Evolutionary conservation across 2,113 vertebrate species (phyloP).

Genomic region (Seriola dumerili): DNA sequence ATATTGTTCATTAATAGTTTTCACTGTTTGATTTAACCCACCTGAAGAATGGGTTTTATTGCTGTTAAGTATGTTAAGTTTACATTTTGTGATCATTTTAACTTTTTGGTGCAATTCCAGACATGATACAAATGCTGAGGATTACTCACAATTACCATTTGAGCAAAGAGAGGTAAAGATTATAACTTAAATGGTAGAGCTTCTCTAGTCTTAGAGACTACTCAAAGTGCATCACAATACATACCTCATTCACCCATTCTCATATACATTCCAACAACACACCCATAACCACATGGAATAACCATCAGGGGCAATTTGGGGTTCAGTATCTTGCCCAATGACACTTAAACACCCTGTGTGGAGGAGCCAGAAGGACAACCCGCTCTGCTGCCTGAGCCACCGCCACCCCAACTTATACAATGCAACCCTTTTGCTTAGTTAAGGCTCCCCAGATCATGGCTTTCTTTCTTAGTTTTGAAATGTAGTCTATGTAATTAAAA

Average conservation of each 20-base stretch:
- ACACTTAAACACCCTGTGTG: too few relatives aligned
- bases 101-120: not conserved
- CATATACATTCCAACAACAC: not conserved
- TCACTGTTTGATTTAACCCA: not conserved
- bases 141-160: too few relatives aligned
- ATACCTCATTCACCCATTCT: too few relatives aligned
- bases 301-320: too few relatives aligned
- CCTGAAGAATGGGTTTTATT: conserved; percentile 11
- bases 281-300: not conserved
- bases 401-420: not conserved
- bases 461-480: not conserved
- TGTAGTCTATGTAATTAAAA: not conserved
- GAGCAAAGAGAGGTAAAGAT: not conserved
- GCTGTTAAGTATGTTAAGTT: not conserved
- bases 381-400: too few relatives aligned
- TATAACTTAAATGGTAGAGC: not conserved
- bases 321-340: too few relatives aligned
- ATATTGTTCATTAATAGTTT: not conserved
- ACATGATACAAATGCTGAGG: not conserved
- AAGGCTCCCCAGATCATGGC: not conserved
- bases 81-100: not conserved
- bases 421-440: not conserved
- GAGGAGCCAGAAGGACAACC: too few relatives aligned
- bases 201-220: too few relatives aligned
- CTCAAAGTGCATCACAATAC: too few relatives aligned